Evolutionary conservation across 2,797 vertebrate genomes (phyloP).

Genomic region (Geotrypetes seraphini): DNA sequence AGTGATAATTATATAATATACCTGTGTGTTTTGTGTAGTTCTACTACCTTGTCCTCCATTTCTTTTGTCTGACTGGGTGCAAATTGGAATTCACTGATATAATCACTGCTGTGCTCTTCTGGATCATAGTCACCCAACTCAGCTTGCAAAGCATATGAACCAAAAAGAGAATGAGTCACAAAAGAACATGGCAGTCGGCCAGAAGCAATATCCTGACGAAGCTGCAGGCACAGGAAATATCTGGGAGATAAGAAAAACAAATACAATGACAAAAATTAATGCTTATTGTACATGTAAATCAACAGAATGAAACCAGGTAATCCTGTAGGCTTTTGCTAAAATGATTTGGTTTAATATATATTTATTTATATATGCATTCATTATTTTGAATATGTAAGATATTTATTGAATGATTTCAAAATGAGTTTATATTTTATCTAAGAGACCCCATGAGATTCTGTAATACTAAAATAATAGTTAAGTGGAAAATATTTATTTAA

Average conservation of each 20-base stretch:
- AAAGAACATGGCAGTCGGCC: conserved; percentile 90
- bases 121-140: conserved; percentile 86
- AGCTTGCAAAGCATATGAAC: conserved; percentile 86
- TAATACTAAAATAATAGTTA: no score
- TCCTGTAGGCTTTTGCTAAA: no score
- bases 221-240: conserved; percentile 93
- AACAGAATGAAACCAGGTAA: no score
- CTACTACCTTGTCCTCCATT: conserved; percentile 91
- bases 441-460: no score
- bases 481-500: no score
- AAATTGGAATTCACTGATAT: conserved; percentile 75
- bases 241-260: conserved; percentile 38
- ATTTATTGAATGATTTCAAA: no score
- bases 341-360: no score
- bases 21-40: conserved; percentile 91
- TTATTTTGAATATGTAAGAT: no score
- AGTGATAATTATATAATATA: no score
- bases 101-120: conserved; percentile 66
- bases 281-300: not conserved
- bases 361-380: no score
- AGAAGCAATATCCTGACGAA: conserved; percentile 81
- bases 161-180: conserved; percentile 86
- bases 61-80: conserved; percentile 85
- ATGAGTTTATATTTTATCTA: no score
- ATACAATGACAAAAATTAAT: not conserved